phyloP scores from a whole-genome alignment of 2,113 vertebrate species.

The Orcinus orca region DNA sequence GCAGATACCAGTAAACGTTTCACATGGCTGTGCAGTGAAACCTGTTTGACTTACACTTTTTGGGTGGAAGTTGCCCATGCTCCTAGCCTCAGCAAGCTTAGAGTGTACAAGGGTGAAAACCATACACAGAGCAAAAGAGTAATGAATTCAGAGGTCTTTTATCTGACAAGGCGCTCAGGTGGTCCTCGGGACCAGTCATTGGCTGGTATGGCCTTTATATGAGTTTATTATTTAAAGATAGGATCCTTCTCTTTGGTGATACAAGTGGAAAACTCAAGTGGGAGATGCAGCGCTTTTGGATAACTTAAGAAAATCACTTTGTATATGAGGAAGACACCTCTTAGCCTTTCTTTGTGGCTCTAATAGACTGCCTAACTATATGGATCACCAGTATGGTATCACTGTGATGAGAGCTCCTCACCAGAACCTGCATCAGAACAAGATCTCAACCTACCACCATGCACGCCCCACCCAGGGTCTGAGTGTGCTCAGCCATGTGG shows the following conservation, averaged over 20 bases:
- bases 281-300: neutral
- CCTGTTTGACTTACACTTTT: neutral
- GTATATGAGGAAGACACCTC: neutral
- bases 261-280: neutral
- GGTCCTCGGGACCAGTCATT: neutral
- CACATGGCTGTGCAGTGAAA: neutral
- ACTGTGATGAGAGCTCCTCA: neutral
- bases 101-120: neutral
- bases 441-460: neutral
- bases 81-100: neutral
- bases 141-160: neutral
- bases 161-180: neutral
- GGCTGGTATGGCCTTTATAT: neutral
- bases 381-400: neutral
- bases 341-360: neutral
- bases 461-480: rapidly evolving
- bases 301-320: slow-evolving; percentile 9
- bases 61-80: neutral
- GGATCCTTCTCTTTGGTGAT: neutral
- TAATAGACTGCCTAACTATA: neutral
- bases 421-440: neutral
- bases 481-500: neutral
- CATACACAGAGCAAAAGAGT: neutral
- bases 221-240: neutral
- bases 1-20: neutral